Conservation (phyloP, 1,140 invertebrate species). For the Stegodyphus dumicola region DNA sequence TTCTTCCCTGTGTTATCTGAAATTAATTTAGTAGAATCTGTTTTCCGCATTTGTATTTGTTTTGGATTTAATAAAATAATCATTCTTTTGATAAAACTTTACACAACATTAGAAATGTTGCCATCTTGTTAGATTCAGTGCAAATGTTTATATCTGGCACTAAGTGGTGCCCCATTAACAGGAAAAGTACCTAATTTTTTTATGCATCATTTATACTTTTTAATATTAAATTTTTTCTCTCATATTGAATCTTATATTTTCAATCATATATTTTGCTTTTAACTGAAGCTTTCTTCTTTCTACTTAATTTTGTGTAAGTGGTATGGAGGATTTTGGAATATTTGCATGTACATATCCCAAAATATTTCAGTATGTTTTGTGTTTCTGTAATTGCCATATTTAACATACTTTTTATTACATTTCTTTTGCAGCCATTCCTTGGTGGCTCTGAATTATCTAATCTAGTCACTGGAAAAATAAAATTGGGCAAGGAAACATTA, state of each 20-base stretch:
- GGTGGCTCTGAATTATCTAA: conserved; percentile 87
- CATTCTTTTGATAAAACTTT: too few relatives aligned
- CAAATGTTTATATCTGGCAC: too few relatives aligned
- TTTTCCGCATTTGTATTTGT: too few relatives aligned
- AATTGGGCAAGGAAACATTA: conserved; percentile 87
- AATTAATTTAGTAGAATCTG: too few relatives aligned
- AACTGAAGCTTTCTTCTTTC: neutral
- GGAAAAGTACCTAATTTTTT: too few relatives aligned
- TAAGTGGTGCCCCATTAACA: too few relatives aligned
- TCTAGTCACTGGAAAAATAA: conserved; percentile 84
- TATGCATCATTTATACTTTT: too few relatives aligned
- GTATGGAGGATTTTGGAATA: neutral
- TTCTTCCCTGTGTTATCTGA: too few relatives aligned
- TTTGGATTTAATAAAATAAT: too few relatives aligned
- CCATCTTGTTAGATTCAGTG: too few relatives aligned
- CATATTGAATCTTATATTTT: neutral
- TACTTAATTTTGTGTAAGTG: neutral
- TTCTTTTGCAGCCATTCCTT: conserved; percentile 80
- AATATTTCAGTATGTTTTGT: neutral
- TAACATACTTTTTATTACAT: neutral
- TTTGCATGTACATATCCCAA: neutral
- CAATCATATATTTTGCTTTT: neutral
- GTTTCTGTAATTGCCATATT: neutral
- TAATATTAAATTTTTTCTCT: too few relatives aligned
- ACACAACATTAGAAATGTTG: too few relatives aligned